Base-by-base conservation (phyloP, 2,797 vertebrate genomes). In the Varecia variegata region DNA sequence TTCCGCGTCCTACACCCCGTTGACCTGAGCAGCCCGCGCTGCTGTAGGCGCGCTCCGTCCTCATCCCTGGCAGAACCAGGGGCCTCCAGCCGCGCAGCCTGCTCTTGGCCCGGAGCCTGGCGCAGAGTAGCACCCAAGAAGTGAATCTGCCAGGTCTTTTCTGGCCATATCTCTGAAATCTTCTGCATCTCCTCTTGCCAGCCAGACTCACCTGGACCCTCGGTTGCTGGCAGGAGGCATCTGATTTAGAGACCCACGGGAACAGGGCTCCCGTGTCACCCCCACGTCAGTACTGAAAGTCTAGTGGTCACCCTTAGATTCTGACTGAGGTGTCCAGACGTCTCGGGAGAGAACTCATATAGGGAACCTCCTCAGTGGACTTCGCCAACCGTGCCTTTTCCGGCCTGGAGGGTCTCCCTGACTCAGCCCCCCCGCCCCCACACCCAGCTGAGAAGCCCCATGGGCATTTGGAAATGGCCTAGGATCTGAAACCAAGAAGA, bases 1-100 rank as follows among this genome's bases (percentile, higher is more conserved):
- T 38, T 18, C 21, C 5, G 2, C 47, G 0, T 18, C 23, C 54
- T 35, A 43, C 43, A 7, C 1, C 50, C 30, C 0, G 0, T 4
- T 12, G 80, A 45, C 12, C 21, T 5, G 58, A 17, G 0, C 12
- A 14, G 12, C 25, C 50, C 30, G 27, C 0, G 0, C 27, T 32
- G 35, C 47, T 11, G 2, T 7, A 47, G 21, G 30, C 0, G 1
- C 2, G 3, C 18, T 93, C 91, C 32, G 1, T 27, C 62, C 27
- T n/a, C 12, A 40, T 4, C 18, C 21, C 1, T 3, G 11, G 0
- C 1, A 7, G 15, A 38, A 30, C 5, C 15, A 2, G 5, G 45
- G 11, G 13, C 40, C 54, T 71, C 40, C 74, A 17, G 7, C n/a
- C 87, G n/a, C 13, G 0, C 5, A n/a, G 3, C 40, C 40, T 14